Base-by-base conservation (phyloP, 2,797 vertebrate species). In the Neostethus bicornis region DNA sequence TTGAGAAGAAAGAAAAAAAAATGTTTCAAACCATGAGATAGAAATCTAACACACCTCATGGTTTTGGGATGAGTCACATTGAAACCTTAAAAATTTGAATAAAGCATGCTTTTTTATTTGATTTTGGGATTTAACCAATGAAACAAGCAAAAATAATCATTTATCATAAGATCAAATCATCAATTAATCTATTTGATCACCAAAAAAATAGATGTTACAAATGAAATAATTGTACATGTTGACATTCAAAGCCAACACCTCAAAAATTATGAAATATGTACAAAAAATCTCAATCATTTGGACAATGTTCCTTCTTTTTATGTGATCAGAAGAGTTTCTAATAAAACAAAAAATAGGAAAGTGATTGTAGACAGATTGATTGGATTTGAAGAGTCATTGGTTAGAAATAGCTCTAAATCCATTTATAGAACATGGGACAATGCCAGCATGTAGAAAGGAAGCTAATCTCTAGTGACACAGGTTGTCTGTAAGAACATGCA, bases 201-300 rank as follows among this genome's bases (percentile, higher is more conserved):
- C n/a, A 45, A 31, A n/a, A 35, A 25, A 51, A 1, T 13, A 26
- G 14, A 5, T 6, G 14, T 19, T 41, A 2, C 12, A 21, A 34
- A 23, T 19, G 10, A 34, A 16, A 10, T 21, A 13, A 31, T 65
- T 49, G 38, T 21, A 19, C 19, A 28, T 21, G 13, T 32, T 21
- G n/a, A n/a, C 23, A 45, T 7, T 19, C 10, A 25, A 48, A 16
- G 7, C 17, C 23, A 2, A 10, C 26, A 19, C 16, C 58, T 37
- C n/a, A 23, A 53, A 38, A 63, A 51, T 25, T n/a, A 35, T 39
- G 45, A 17, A 56, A 45, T 14, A 24, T 66, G 16, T 31, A 31
- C 4, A 50, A 61, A 74, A 66, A 70, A 63, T 42, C 17, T 20
- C 35, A 51, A 34, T 0, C 2, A 1, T 54, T 65, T 73, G 41